phyloP scores from a whole-genome alignment of 2,113 vertebrate species.

The Sterrhoptilus dennistouni region DNA sequence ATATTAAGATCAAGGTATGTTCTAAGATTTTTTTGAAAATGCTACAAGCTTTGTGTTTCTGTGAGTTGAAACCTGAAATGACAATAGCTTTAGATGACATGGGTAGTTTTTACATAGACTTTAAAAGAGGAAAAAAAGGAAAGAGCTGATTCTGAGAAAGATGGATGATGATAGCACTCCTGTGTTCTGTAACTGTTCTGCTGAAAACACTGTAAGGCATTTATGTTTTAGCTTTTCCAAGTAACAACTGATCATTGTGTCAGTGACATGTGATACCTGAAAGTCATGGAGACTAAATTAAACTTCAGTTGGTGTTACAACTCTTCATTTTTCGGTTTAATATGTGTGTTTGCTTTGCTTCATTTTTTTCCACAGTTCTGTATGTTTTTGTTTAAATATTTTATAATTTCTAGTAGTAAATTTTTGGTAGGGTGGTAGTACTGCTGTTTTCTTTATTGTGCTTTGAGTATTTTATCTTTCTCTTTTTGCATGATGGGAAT shows the following conservation, averaged over 20 bases:
- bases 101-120: background rate
- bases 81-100: background rate
- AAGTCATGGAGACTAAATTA: constrained; percentile 34
- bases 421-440: background rate
- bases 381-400: constrained; percentile 13
- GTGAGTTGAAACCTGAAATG: background rate
- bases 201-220: background rate
- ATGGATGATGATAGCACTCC: background rate
- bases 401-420: background rate
- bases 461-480: background rate
- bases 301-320: constrained; percentile 11
- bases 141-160: background rate
- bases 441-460: background rate
- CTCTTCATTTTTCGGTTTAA: background rate
- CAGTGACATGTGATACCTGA: constrained; percentile 50
- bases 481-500: background rate
- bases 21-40: background rate
- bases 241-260: background rate
- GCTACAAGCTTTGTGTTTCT: background rate
- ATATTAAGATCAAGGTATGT: background rate
- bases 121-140: background rate
- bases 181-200: background rate
- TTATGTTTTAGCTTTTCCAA: background rate
- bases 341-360: constrained; percentile 53
- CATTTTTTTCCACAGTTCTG: constrained; percentile 40